These are phyloP conservation scores for Elmis aenea DNA, from an alignment of 2,888 invertebrate species.

Conservation along the genomic window DNA sequence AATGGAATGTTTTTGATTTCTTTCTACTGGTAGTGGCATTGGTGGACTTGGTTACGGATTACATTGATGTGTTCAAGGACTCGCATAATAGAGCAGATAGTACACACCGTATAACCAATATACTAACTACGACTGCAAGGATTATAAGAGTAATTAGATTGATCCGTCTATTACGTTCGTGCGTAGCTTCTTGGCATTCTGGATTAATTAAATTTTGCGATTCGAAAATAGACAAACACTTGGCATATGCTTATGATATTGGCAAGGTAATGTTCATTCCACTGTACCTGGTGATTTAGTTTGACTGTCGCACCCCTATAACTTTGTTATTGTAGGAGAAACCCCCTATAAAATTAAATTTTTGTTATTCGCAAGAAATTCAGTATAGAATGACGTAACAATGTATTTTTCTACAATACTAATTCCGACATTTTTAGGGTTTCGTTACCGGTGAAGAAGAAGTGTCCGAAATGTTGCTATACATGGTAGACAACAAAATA, in stretches of 20 bases:
- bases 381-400: neutral
- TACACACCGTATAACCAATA: conserved; percentile 2
- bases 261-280: too few species aligned
- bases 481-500: conserved; percentile 43
- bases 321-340: too few species aligned
- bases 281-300: too few species aligned
- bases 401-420: conserved; percentile 32
- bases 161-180: conserved; percentile 45
- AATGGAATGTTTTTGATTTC: conserved; percentile 58
- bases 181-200: too few species aligned
- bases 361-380: too few species aligned
- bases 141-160: conserved; percentile 42
- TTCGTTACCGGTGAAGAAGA: conserved; percentile 60
- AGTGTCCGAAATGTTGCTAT: conserved; percentile 52
- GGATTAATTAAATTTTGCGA: too few species aligned
- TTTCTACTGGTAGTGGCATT: conserved; percentile 51
- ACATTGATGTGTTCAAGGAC: conserved; percentile 1
- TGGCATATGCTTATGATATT: too few species aligned
- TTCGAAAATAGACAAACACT: too few species aligned
- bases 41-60: conserved; percentile 16
- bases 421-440: too few species aligned
- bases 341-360: too few species aligned
- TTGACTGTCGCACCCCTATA: too few species aligned
- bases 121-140: conserved; percentile 28
- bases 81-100: conserved; percentile 1